A percentile compares a stretch with the other conserved stretches of the same genome.
Conservation (phyloP, 64 coral and sea anemone genomes). For the Astreopora myriophthalma region DNA sequence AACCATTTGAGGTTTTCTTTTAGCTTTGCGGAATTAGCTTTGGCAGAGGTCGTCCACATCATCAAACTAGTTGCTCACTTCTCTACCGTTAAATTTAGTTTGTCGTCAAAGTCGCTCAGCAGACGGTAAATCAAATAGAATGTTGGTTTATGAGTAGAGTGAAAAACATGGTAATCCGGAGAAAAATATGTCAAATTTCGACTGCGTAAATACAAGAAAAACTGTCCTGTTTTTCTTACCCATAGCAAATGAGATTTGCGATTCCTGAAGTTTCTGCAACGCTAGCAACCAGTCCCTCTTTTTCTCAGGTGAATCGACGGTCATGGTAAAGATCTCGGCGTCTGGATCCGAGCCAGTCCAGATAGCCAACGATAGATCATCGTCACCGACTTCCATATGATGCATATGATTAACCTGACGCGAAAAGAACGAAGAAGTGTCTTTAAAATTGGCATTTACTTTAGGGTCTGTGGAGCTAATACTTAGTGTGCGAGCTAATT, state of each 20-base stretch:
- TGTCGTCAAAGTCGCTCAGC: too few species aligned
- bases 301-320: slow-evolving; percentile 74
- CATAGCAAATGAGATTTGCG: slow-evolving; percentile 91
- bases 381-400: slow-evolving; percentile 86
- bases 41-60: too few species aligned
- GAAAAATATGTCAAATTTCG: background rate
- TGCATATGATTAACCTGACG: slow-evolving; percentile 90
- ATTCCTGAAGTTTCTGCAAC: slow-evolving; percentile 83
- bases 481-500: too few species aligned
- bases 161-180: too few species aligned
- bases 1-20: background rate
- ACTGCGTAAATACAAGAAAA: background rate
- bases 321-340: slow-evolving; percentile 85
- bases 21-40: too few species aligned
- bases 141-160: too few species aligned
- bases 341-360: slow-evolving; percentile 85
- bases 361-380: slow-evolving; percentile 90
- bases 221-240: too few species aligned
- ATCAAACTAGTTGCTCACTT: too few species aligned
- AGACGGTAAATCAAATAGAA: too few species aligned
- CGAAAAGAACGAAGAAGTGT: background rate
- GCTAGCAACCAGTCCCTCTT: slow-evolving; percentile 89
- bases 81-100: too few species aligned
- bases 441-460: too few species aligned
- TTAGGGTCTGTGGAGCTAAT: too few species aligned